Conservation (phyloP, 2,888 invertebrate species). For the Hydriomena furcata region DNA sequence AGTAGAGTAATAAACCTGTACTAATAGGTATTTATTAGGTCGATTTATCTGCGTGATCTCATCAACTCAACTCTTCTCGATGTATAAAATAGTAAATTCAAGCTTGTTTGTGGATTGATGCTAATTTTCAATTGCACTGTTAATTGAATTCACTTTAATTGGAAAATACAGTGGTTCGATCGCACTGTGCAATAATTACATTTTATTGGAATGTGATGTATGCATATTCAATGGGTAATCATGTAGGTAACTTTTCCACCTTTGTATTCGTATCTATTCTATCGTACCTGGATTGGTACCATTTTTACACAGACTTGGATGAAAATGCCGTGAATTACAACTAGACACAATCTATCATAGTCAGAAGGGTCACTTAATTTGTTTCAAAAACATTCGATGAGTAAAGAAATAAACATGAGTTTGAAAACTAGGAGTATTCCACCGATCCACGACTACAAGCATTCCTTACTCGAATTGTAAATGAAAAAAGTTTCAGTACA, state of each 20-base stretch:
- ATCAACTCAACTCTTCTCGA: too few relatives aligned
- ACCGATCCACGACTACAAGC: neutral
- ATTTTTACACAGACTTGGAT: neutral
- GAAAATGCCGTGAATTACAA: neutral
- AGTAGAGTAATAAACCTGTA: too few relatives aligned
- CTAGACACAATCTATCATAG: neutral
- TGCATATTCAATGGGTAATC: neutral
- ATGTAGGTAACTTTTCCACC: too few relatives aligned
- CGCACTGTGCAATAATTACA: constrained; percentile 3
- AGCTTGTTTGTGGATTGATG: constrained; percentile 3
- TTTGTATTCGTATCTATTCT: neutral
- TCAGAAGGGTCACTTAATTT: neutral
- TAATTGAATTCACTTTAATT: constrained; percentile 15
- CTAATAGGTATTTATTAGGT: too few relatives aligned
- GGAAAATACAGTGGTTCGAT: constrained; percentile 7
- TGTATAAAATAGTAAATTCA: too few relatives aligned
- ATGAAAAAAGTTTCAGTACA: constrained; percentile 5
- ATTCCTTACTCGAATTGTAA: too few relatives aligned
- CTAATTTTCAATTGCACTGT: constrained; percentile 14
- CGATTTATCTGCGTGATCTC: too few relatives aligned
- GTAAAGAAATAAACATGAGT: neutral
- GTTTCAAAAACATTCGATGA: too few relatives aligned
- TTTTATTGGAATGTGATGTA: neutral
- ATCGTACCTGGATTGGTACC: neutral
- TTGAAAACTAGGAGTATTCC: neutral